Base-by-base conservation (phyloP, 2,113 vertebrate species). In the Scartelaos histophorus region DNA sequence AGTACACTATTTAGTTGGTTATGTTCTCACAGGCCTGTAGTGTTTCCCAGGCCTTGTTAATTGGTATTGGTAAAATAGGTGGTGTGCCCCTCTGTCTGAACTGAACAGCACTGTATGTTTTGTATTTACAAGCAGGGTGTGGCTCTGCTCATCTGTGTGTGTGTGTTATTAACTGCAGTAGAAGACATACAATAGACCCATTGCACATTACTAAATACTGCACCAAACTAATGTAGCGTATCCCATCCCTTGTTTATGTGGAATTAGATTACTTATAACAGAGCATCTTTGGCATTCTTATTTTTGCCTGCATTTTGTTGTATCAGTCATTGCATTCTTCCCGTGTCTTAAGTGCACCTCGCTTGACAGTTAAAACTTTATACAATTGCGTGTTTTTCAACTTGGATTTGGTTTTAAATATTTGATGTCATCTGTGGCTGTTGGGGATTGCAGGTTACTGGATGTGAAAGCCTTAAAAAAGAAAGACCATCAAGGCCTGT, bases 401-500 rank as follows among this genome's bases (percentile, higher is more conserved):
- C 67, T 38, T 74, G 43, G 47, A 45, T 71, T 34, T 47, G 5
- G 56, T 64, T n/a, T 70, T 68, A 64, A 70, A 76, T 45, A 21
- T 76, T 75, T 57, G 7, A 56, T 69, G 74, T 53, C 38, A 22
- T 84, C 68, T 91, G 66, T 86, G 84, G 81, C 68, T 74, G 19
- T 82, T 80, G 54, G 81, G 9, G 69, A 82, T 87, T 88, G 89
- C 85, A 99, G 97, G 95, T 99, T 75, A 95, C 95, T 7, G 96
- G 96, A 79, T 94, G 94, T 73, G 97, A 98, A 82, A 87, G 86
- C 0, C 80, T 96, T 46, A 96, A 95, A 89, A 96, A 94, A 88
- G 95, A 96, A 45, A 93, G 95, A 91, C 90, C 93, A 68, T 82
- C 93, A 22, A 95, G 94, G 89, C 97, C 97, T 7, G 93, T 99